phyloP scores from a whole-genome alignment of 2,888 invertebrate genomes.

The Orthosia gracilis region DNA sequence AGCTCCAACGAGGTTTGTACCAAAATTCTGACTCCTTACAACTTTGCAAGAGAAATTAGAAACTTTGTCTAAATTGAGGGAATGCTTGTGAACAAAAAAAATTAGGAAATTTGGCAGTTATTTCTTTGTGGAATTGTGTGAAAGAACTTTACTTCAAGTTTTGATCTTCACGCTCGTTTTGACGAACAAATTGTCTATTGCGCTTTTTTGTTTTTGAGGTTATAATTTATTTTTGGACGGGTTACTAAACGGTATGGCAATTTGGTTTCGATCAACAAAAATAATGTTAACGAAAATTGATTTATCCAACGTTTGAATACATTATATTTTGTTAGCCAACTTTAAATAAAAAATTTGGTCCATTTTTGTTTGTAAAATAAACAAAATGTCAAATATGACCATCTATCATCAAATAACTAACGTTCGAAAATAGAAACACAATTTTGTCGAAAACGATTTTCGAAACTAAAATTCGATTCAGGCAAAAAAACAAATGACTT shows the following conservation, averaged over 20 bases:
- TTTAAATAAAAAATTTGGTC: neutral
- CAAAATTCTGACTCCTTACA: conserved; percentile 29
- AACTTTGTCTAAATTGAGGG: conserved; percentile 43
- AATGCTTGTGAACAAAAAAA: conserved; percentile 39
- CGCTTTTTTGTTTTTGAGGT: conserved; percentile 4
- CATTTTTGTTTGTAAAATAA: neutral
- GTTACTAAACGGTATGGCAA: neutral
- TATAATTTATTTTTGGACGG: neutral
- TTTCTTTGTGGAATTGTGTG: conserved; percentile 48
- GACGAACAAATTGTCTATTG: conserved; percentile 12
- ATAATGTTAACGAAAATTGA: no score
- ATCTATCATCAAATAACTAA: conserved; percentile 4
- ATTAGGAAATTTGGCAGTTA: conserved; percentile 10
- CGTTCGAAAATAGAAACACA: conserved; percentile 46
- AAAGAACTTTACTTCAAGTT: conserved; percentile 28
- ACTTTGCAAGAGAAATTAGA: conserved; percentile 59
- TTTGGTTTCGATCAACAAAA: neutral
- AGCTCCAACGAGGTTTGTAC: conserved; percentile 36
- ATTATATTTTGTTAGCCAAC: neutral
- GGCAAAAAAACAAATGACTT: neutral
- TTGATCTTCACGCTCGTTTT: conserved; percentile 24
- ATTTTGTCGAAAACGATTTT: conserved; percentile 29
- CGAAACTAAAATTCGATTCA: conserved; percentile 18
- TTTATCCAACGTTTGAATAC: neutral
- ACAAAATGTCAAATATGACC: neutral